These are phyloP conservation scores for Pipistrellus pygmaeus DNA, from an alignment of 2,797 vertebrate species.

Conservation along the genomic window DNA sequence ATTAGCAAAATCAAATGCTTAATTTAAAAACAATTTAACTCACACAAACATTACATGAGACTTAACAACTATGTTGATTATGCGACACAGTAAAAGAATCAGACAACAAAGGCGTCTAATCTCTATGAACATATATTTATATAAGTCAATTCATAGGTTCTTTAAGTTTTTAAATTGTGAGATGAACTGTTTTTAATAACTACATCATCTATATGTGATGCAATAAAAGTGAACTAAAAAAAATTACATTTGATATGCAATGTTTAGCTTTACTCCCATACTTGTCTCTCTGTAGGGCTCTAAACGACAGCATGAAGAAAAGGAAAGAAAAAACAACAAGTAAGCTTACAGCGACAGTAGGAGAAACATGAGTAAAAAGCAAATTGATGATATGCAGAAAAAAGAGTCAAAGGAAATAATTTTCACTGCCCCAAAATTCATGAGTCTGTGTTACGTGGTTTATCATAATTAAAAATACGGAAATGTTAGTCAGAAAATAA, in stretches of 20 bases:
- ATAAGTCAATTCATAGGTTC: conserved; percentile 82
- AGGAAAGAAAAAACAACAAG: conserved; percentile 98
- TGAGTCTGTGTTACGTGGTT: conserved; percentile 88
- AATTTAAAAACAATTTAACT: conserved; percentile 84
- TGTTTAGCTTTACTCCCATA: conserved; percentile 99
- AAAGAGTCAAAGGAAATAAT: conserved; percentile 90
- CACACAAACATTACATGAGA: conserved; percentile 83
- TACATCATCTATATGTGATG: conserved; percentile 92
- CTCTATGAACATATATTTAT: conserved; percentile 82
- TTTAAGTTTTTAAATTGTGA: conserved; percentile 86
- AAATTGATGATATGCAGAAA: conserved; percentile 92
- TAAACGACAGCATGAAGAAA: conserved; percentile 98
- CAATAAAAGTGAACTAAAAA: conserved; percentile 97
- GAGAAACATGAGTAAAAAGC: conserved; percentile 94
- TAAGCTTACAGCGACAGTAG: conserved; percentile 97
- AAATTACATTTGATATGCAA: conserved; percentile 99
- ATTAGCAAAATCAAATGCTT: conserved; percentile 84
- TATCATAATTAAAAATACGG: conserved; percentile 86
- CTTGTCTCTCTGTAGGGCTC: conserved; percentile 99
- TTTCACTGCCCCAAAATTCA: conserved; percentile 88
- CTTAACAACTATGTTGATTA: conserved; percentile 80
- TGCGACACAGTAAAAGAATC: conserved; percentile 84
- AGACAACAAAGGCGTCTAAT: conserved; percentile 87
- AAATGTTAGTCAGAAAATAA: conserved; percentile 86
- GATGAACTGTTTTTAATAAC: conserved; percentile 90